phyloP scores from a whole-genome alignment of 2,888 invertebrate genomes.

The Rhimphoctona megacephalus region DNA sequence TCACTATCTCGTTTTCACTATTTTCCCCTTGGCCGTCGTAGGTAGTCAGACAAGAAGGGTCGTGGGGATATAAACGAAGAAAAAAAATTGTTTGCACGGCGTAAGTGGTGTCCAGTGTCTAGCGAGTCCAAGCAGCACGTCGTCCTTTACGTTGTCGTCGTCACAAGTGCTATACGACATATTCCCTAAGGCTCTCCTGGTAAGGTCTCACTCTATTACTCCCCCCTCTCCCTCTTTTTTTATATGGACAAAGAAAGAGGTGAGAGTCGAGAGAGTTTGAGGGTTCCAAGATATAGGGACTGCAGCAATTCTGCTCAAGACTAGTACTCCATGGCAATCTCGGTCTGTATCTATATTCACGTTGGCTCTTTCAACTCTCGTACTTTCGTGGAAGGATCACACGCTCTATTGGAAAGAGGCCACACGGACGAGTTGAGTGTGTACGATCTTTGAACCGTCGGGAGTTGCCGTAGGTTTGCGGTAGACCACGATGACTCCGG shows the following conservation, averaged over 20 bases:
- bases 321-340: constrained; percentile 45
- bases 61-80: constrained; percentile 61
- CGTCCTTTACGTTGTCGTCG: constrained; percentile 59
- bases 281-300: constrained; percentile 36
- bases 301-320: constrained; percentile 38
- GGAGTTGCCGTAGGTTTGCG: constrained; percentile 39
- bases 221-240: constrained; percentile 25
- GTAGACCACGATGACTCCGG: constrained; percentile 25
- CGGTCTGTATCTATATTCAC: constrained; percentile 49
- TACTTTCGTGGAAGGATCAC: constrained; percentile 52
- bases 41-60: constrained; percentile 64
- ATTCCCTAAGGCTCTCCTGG: constrained; percentile 53
- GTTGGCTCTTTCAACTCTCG: constrained; percentile 41
- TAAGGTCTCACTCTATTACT: constrained; percentile 44
- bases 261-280: constrained; percentile 48
- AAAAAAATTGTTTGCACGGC: constrained; percentile 79
- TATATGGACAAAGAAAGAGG: background rate
- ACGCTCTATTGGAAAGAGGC: constrained; percentile 57
- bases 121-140: constrained; percentile 70
- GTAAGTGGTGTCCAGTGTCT: constrained; percentile 82
- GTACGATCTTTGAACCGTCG: constrained; percentile 29
- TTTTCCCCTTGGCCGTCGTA: constrained; percentile 71
- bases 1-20: constrained; percentile 86
- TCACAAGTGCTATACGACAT: constrained; percentile 52
- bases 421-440: constrained; percentile 41